Evolutionary conservation across 2,888 invertebrate species (phyloP).

Genomic region (Meloe dianella): DNA sequence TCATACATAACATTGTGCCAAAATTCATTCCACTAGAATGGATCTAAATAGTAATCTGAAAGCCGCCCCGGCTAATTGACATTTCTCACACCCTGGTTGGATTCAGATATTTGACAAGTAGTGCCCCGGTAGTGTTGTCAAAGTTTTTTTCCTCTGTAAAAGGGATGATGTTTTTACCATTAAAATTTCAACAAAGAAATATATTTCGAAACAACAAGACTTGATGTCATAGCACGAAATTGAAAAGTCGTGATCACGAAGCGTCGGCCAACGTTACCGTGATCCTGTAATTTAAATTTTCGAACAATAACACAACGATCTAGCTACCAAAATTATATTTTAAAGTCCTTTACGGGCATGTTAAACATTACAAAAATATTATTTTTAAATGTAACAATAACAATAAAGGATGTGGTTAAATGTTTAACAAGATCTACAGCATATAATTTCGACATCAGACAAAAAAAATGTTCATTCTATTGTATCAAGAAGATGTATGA

Average conservation of each 20-base stretch:
- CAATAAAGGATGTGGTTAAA: constrained; percentile 1
- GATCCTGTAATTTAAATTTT: constrained; percentile 8
- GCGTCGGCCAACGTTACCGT: not conserved
- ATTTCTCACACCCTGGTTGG: constrained; percentile 45
- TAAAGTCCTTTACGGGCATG: not conserved
- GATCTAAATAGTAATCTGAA: constrained; percentile 46
- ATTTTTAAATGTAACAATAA: not conserved
- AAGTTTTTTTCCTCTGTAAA: not conserved
- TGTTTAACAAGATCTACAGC: not conserved
- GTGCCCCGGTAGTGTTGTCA: not conserved
- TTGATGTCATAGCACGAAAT: not conserved
- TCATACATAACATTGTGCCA: constrained; percentile 35
- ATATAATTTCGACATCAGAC: not conserved
- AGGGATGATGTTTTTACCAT: not conserved
- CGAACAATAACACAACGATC: not conserved
- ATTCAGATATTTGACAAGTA: constrained; percentile 45
- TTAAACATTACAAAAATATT: not conserved
- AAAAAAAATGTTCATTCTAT: not conserved
- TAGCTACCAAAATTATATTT: not conserved
- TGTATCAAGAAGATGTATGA: not conserved
- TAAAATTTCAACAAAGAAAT: not conserved
- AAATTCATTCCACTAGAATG: constrained; percentile 50
- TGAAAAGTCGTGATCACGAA: constrained; percentile 13
- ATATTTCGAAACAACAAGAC: not conserved
- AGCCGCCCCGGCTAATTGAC: constrained; percentile 49